phyloP scores from a whole-genome alignment of 2,797 vertebrate species.

The Sebastes vulpes region DNA sequence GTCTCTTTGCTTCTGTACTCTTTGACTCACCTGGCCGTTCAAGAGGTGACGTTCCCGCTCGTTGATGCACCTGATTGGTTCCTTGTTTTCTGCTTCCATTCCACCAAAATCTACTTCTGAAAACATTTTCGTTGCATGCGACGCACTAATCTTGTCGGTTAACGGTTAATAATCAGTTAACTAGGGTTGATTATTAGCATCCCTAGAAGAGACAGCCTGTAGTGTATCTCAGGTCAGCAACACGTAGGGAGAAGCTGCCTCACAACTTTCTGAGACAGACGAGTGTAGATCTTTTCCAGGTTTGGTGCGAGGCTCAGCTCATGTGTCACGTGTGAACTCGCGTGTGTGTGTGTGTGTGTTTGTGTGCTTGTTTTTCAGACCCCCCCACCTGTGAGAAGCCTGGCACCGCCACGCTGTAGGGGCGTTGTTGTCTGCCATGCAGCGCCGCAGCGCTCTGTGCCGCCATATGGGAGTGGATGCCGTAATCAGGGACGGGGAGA shows the following conservation, averaged over 20 bases:
- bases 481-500: conserved; percentile 89
- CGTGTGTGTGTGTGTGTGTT: not conserved
- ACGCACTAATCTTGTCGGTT: no score
- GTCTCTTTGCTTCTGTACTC: no score
- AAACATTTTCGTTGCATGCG: no score
- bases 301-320: not conserved
- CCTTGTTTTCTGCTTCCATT: no score
- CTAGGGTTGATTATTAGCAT: no score
- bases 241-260: not conserved
- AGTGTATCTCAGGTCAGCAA: not conserved
- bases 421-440: conserved; percentile 87
- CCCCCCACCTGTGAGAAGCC: conserved; percentile 92
- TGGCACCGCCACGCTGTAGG: conserved; percentile 92
- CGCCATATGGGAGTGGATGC: conserved; percentile 85
- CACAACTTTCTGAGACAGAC: conserved; percentile 14
- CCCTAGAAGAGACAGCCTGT: not conserved
- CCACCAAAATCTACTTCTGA: no score
- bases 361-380: conserved; percentile 6
- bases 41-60: no score
- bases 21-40: no score
- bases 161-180: no score
- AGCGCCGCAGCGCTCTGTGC: conserved; percentile 75
- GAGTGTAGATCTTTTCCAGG: not conserved
- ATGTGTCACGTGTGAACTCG: conserved; percentile 12
- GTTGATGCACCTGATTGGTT: no score